Conservation (phyloP, 2,888 invertebrate genomes). For the Embidobia sp. region DNA sequence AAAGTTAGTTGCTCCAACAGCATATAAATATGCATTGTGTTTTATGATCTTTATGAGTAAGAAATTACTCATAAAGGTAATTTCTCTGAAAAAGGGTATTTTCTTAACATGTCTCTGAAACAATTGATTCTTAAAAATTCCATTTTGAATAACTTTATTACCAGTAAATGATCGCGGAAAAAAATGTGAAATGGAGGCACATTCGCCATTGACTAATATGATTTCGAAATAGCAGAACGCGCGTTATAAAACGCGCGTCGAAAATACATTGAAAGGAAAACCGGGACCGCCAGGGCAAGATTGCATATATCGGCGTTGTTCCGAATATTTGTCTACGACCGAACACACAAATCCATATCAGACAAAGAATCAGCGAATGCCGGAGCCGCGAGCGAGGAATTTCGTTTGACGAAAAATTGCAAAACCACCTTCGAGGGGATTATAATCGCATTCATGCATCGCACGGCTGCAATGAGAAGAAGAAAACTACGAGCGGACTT, state of each 20-base stretch:
- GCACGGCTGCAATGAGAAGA: too few relatives aligned
- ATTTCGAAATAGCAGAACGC: neutral
- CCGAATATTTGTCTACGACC: slow-evolving; percentile 36
- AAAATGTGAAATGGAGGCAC: too few relatives aligned
- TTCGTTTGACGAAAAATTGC: slow-evolving; percentile 37
- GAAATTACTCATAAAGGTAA: too few relatives aligned
- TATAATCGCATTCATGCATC: slow-evolving; percentile 45
- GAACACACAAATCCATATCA: slow-evolving; percentile 32
- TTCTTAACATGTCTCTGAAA: too few relatives aligned
- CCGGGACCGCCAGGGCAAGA: neutral
- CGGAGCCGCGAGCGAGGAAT: slow-evolving; percentile 8
- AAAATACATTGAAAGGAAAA: slow-evolving; percentile 6
- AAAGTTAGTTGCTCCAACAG: too few relatives aligned
- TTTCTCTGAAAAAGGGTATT: too few relatives aligned
- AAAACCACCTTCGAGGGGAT: slow-evolving; percentile 27
- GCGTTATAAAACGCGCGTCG: too few relatives aligned
- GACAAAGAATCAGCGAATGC: slow-evolving; percentile 41
- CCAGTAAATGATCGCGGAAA: too few relatives aligned
- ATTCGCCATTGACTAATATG: too few relatives aligned
- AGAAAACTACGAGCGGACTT: slow-evolving; percentile 13
- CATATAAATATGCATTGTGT: too few relatives aligned
- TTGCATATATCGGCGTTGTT: slow-evolving; percentile 26
- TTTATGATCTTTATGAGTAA: too few relatives aligned
- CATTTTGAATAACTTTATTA: neutral
- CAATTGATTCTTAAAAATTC: too few relatives aligned